These are phyloP conservation scores for Chaetophractus vellerosus DNA, from an alignment of 2,797 vertebrate genomes.

Conservation along the genomic window DNA sequence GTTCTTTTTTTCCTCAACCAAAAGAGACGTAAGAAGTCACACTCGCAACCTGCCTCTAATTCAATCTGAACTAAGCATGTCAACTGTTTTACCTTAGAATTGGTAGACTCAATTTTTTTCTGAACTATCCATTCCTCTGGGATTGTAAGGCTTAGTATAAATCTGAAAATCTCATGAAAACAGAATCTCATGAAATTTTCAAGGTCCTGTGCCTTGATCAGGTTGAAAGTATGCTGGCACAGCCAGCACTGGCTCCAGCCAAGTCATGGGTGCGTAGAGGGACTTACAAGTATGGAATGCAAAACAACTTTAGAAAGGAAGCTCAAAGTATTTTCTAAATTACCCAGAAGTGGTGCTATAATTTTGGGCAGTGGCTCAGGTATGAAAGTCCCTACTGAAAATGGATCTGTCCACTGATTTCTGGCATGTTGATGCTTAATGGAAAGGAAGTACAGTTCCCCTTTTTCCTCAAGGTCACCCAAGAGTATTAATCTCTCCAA, in stretches of 20 bases:
- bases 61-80: conserved; percentile 34
- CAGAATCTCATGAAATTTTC: conserved; percentile 81
- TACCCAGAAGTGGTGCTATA: conserved; percentile 76
- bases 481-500: conserved; percentile 55
- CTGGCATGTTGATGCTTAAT: conserved; percentile 62
- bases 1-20: not conserved
- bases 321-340: conserved; percentile 78
- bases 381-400: conserved; percentile 71
- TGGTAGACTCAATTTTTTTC: not conserved
- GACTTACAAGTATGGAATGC: conserved; percentile 19
- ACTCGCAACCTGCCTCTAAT: not conserved
- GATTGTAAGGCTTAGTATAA: conserved; percentile 59
- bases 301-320: conserved; percentile 61
- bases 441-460: conserved; percentile 46
- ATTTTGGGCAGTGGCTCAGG: conserved; percentile 80
- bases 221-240: conserved; percentile 76
- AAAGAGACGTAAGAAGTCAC: conserved; percentile 31
- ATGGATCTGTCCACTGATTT: conserved; percentile 71
- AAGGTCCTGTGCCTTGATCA: conserved; percentile 72
- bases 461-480: conserved; percentile 56
- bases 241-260: conserved; percentile 46
- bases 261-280: conserved; percentile 63
- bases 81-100: not conserved
- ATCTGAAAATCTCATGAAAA: conserved; percentile 75
- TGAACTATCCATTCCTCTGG: conserved; percentile 55